Percentiles rank a stretch among this genome's conserved stretches.
Evolutionary conservation across 2,888 invertebrate genomes (phyloP).

Genomic region (Leistus spinibarbis): DNA sequence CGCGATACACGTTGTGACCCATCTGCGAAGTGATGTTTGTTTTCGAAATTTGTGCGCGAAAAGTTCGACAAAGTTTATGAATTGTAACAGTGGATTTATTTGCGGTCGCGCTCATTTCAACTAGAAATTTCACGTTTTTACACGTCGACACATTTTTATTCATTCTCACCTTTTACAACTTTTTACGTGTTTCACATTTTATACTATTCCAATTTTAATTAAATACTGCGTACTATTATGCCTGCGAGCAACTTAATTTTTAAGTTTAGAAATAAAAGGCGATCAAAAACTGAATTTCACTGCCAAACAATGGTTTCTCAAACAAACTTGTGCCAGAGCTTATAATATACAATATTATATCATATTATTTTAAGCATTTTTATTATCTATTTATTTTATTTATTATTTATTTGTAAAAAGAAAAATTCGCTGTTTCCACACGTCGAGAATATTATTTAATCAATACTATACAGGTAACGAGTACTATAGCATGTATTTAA

Average conservation of each 20-base stretch:
- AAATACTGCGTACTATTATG: too few relatives aligned
- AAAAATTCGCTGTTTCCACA: neutral
- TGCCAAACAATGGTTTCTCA: neutral
- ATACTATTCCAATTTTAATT: neutral
- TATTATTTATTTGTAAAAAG: neutral
- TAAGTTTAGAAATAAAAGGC: neutral
- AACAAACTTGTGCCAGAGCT: neutral
- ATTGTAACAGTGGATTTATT: conserved; percentile 46
- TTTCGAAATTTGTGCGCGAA: conserved; percentile 54
- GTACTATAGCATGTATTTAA: conserved; percentile 19
- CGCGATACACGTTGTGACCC: conserved; percentile 44
- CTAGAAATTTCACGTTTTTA: conserved; percentile 31
- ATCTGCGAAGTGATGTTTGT: conserved; percentile 56
- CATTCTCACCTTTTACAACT: too few relatives aligned
- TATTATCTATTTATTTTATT: too few relatives aligned
- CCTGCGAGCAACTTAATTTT: neutral
- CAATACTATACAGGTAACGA: conserved; percentile 26
- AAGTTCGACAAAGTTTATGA: conserved; percentile 56
- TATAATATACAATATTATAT: neutral
- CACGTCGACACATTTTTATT: too few relatives aligned
- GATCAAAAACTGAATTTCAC: neutral
- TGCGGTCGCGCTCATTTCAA: conserved; percentile 9
- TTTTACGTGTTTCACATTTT: too few relatives aligned
- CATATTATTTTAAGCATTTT: too few relatives aligned
- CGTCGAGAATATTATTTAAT: conserved; percentile 29